These are phyloP conservation scores for Myripristis jacobus DNA, from an alignment of 2,797 vertebrate genomes.

Conservation along the genomic window DNA sequence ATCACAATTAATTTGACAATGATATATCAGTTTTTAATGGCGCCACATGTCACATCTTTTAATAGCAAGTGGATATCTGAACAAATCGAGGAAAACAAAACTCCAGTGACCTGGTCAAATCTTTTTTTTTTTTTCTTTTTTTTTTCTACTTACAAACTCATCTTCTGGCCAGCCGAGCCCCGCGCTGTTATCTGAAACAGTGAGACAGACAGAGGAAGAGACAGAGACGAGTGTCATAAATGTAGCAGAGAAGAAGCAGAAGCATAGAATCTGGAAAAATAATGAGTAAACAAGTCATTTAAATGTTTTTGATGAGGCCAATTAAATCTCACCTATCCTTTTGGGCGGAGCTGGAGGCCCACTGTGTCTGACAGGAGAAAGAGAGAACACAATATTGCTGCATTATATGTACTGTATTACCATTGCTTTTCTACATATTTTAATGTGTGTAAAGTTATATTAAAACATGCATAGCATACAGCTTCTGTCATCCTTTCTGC, in stretches of 20 bases:
- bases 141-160: slow-evolving; percentile 83
- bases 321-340: slow-evolving; percentile 73
- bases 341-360: slow-evolving; percentile 80
- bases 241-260: background rate
- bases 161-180: slow-evolving; percentile 75
- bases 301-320: background rate
- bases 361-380: slow-evolving; percentile 54
- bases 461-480: background rate
- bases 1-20: no score
- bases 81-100: background rate
- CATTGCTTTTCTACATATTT: background rate
- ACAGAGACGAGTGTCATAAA: background rate
- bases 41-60: background rate
- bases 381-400: slow-evolving; percentile 1
- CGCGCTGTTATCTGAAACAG: slow-evolving; percentile 68
- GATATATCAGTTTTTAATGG: background rate
- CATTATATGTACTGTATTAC: background rate
- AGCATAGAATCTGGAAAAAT: background rate
- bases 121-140: no score
- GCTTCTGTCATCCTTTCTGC: background rate
- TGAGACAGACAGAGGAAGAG: background rate
- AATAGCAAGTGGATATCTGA: background rate
- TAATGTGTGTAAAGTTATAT: background rate
- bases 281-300: background rate
- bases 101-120: background rate